Conservation (phyloP, 64 coral and sea anemone genomes). For the Anthopleura sola region DNA sequence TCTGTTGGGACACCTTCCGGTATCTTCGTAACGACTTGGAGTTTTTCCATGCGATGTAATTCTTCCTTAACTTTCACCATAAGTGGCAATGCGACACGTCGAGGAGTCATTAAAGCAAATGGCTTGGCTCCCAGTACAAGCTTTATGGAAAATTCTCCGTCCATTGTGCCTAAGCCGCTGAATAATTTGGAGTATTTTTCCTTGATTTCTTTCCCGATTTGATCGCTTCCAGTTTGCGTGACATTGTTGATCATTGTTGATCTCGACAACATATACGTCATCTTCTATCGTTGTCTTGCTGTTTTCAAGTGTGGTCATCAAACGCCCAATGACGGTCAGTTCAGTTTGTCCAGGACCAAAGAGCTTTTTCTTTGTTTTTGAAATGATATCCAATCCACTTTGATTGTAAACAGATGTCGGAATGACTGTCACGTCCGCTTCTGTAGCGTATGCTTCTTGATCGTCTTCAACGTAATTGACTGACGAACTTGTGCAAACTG, state of each 20-base stretch:
- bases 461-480: too few relatives aligned
- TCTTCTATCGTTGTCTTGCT: background rate
- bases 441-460: too few relatives aligned
- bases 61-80: slow-evolving; percentile 19
- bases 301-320: background rate
- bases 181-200: background rate
- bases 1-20: slow-evolving; percentile 24
- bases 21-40: background rate
- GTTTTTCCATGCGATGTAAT: background rate
- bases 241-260: slow-evolving; percentile 1
- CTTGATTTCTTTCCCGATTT: background rate
- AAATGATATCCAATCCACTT: slow-evolving; percentile 14
- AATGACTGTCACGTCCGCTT: slow-evolving; percentile 50
- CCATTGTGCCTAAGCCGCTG: background rate
- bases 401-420: slow-evolving; percentile 29
- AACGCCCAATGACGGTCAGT: slow-evolving; percentile 21
- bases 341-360: slow-evolving; percentile 38
- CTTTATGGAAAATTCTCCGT: background rate
- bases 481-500: background rate
- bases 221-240: background rate
- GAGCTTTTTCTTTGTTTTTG: background rate
- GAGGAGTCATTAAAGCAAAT: background rate
- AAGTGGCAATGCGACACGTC: background rate
- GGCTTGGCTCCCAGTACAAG: background rate
- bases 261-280: background rate